Conservation (phyloP, 2,797 vertebrate genomes). For the Pipistrellus nathusii region DNA sequence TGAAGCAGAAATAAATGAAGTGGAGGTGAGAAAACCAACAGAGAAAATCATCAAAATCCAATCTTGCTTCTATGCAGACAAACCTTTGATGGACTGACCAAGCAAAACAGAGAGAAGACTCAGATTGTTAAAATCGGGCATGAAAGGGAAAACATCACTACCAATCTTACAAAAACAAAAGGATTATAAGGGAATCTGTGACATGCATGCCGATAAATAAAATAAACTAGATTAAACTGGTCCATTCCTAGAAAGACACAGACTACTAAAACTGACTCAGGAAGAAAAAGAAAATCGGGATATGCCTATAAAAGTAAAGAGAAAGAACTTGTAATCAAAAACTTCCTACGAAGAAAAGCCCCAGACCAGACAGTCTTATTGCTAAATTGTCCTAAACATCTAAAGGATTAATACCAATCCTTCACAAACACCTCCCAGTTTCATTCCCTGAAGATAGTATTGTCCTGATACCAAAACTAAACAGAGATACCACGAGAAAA, state of each 20-base stretch:
- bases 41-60: background rate
- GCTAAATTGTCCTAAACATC: background rate
- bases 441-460: background rate
- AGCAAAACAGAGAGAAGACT: background rate
- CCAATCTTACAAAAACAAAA: background rate
- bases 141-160: background rate
- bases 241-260: constrained; percentile 11
- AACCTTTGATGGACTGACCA: background rate
- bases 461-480: constrained; percentile 31
- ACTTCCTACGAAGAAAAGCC: background rate
- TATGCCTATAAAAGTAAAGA: background rate
- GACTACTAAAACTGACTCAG: constrained; percentile 1
- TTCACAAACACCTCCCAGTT: background rate
- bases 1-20: background rate
- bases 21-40: constrained; percentile 9
- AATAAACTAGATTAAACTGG: background rate
- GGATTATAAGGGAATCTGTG: background rate
- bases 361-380: background rate
- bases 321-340: background rate
- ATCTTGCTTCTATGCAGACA: background rate
- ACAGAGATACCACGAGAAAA: constrained; percentile 12
- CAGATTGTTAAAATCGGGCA: constrained; percentile 8
- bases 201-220: background rate
- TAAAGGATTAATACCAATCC: constrained; percentile 36
- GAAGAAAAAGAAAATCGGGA: background rate